Conservation (phyloP, 2,888 invertebrate genomes). For the Heteromurus nitidus region DNA sequence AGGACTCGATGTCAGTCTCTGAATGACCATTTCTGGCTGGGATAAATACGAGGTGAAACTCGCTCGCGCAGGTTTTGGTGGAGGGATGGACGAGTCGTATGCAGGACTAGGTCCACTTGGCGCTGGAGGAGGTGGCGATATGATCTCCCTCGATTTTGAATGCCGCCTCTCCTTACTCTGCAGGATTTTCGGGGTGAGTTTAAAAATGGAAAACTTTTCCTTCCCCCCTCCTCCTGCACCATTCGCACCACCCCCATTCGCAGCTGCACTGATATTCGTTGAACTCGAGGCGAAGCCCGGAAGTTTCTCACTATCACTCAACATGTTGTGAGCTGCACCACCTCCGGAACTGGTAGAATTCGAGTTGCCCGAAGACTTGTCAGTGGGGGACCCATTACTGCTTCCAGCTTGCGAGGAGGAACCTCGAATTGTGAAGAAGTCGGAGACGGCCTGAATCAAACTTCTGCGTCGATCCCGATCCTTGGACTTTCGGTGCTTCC, state of each 20-base stretch:
- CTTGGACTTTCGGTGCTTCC: conserved; percentile 78
- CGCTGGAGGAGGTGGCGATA: conserved; percentile 48
- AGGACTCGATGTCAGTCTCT: conserved; percentile 69
- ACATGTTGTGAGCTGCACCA: too few relatives aligned
- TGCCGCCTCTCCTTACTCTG: conserved; percentile 62
- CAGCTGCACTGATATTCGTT: neutral
- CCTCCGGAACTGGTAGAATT: neutral
- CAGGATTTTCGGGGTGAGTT: conserved; percentile 69
- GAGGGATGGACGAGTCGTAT: conserved; percentile 14
- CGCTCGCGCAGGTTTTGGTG: conserved; percentile 49
- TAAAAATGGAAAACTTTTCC: conserved; percentile 71
- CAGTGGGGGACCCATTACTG: neutral
- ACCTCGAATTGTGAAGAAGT: conserved; percentile 82
- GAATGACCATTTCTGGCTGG: conserved; percentile 72
- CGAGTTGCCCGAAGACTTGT: conserved; percentile 6
- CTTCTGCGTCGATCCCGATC: conserved; percentile 86
- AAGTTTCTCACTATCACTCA: too few relatives aligned
- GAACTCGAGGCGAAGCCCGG: too few relatives aligned
- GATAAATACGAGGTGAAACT: conserved; percentile 62
- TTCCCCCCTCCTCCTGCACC: conserved; percentile 25
- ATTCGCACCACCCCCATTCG: conserved; percentile 8
- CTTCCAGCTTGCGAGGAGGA: conserved; percentile 26
- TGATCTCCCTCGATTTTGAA: conserved; percentile 67
- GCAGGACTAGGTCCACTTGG: conserved; percentile 4
- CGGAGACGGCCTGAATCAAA: conserved; percentile 89